Percentiles rank a stretch among this genome's conserved stretches.
Evolutionary conservation across 2,113 vertebrate species (phyloP).

Genomic region (Muscicapa adusta): DNA sequence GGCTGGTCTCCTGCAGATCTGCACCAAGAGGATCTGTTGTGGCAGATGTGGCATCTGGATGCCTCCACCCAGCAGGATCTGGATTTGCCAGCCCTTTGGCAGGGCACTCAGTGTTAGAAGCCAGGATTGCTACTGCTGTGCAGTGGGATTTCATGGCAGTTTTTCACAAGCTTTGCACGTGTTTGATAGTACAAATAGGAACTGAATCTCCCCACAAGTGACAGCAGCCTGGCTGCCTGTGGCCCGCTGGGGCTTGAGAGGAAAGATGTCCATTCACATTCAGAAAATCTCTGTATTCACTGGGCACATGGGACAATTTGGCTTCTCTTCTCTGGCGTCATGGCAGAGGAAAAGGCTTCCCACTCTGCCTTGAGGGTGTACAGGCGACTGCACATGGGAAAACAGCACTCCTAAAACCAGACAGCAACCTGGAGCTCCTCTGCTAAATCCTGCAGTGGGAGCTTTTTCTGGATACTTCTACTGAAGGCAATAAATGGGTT

Average conservation of each 20-base stretch:
- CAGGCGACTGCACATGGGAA: background rate
- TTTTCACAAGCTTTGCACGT: constrained; percentile 36
- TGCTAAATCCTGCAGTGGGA: background rate
- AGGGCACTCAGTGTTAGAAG: background rate
- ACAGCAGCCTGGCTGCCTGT: constrained; percentile 3
- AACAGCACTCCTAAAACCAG: background rate
- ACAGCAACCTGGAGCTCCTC: background rate
- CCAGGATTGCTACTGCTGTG: constrained; percentile 32
- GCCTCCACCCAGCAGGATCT: background rate
- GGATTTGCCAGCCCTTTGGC: background rate
- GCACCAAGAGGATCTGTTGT: background rate
- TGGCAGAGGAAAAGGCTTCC: background rate
- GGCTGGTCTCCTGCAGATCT: background rate
- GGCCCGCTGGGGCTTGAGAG: background rate
- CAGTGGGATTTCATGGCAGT: constrained; percentile 32
- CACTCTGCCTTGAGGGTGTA: background rate
- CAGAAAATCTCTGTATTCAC: background rate
- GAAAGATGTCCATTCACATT: background rate
- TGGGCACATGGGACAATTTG: background rate
- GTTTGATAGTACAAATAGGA: background rate
- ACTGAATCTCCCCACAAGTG: background rate
- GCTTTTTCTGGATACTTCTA: background rate
- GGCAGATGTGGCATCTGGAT: background rate
- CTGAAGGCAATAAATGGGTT: background rate
- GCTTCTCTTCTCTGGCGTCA: background rate